Evolutionary conservation across 23 tunicate species (phyloP).

Genomic region (Diplosoma virens): DNA sequence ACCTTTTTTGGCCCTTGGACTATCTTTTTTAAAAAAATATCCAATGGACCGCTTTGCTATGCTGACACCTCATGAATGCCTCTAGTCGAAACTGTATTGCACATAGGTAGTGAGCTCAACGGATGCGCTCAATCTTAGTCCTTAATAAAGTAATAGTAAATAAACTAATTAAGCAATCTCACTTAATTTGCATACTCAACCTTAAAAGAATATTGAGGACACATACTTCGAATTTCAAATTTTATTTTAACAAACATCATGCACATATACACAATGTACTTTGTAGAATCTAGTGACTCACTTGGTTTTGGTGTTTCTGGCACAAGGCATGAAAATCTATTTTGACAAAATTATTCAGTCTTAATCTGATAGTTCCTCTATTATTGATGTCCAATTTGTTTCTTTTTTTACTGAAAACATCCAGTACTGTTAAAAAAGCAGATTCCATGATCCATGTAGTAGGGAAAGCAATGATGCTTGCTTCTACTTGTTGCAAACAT

Average conservation of each 20-base stretch:
- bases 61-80: too few relatives aligned
- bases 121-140: too few relatives aligned
- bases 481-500: slow-evolving; percentile 22
- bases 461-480: slow-evolving; percentile 32
- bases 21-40: too few relatives aligned
- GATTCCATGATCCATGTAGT: slow-evolving; percentile 27
- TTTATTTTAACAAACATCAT: too few relatives aligned
- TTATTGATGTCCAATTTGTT: slow-evolving; percentile 22
- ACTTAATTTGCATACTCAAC: slow-evolving; percentile 1
- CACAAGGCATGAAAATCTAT: slow-evolving; percentile 22
- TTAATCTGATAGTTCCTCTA: slow-evolving; percentile 22
- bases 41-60: too few relatives aligned
- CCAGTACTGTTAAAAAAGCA: slow-evolving; percentile 15
- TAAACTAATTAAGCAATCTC: neutral
- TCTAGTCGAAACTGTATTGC: too few relatives aligned
- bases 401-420: slow-evolving; percentile 28
- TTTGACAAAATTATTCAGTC: slow-evolving; percentile 22
- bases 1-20: too few relatives aligned
- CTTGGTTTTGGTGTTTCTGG: slow-evolving; percentile 23
- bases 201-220: slow-evolving; percentile 3
- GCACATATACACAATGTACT: neutral
- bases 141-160: too few relatives aligned
- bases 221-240: neutral
- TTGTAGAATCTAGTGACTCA: slow-evolving; percentile 2
- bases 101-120: too few relatives aligned